phyloP scores from a whole-genome alignment of 2,797 vertebrate species.

The Hydrocynus forskahlii region DNA sequence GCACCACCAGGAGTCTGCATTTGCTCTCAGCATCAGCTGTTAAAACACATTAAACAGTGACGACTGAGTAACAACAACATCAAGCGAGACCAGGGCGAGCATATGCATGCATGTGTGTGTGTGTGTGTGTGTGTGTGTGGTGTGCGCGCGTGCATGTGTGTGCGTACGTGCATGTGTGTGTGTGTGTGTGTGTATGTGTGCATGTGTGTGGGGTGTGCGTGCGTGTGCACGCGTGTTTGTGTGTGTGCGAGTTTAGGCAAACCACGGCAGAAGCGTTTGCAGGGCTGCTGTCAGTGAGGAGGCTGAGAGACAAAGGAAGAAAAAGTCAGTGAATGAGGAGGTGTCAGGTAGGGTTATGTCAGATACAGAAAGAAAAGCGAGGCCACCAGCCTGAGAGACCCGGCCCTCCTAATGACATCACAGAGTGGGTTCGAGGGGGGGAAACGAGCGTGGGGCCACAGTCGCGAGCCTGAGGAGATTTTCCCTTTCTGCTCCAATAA shows the following conservation, averaged over 20 bases:
- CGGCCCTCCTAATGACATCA: constrained; percentile 38
- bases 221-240: constrained; percentile 7
- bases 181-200: constrained; percentile 6
- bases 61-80: constrained; percentile 38
- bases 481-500: constrained; percentile 95
- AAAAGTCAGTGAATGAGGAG: constrained; percentile 31
- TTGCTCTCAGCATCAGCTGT: constrained; percentile 53
- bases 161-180: constrained; percentile 9
- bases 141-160: constrained; percentile 12
- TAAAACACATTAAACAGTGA: constrained; percentile 49
- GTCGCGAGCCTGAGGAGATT: constrained; percentile 66
- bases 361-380: constrained; percentile 44
- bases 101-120: not conserved
- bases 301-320: constrained; percentile 23
- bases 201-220: not conserved
- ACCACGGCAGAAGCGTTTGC: not conserved
- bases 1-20: constrained; percentile 32
- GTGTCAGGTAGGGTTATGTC: constrained; percentile 41
- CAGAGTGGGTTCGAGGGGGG: not conserved
- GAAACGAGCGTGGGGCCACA: not conserved
- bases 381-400: constrained; percentile 17
- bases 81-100: constrained; percentile 13
- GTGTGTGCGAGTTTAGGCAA: constrained; percentile 9
- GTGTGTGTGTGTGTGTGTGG: constrained; percentile 9
- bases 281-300: not conserved